These are phyloP conservation scores for Drosophila mimetica DNA, from an alignment of 2,888 invertebrate species.

Conservation along the genomic window DNA sequence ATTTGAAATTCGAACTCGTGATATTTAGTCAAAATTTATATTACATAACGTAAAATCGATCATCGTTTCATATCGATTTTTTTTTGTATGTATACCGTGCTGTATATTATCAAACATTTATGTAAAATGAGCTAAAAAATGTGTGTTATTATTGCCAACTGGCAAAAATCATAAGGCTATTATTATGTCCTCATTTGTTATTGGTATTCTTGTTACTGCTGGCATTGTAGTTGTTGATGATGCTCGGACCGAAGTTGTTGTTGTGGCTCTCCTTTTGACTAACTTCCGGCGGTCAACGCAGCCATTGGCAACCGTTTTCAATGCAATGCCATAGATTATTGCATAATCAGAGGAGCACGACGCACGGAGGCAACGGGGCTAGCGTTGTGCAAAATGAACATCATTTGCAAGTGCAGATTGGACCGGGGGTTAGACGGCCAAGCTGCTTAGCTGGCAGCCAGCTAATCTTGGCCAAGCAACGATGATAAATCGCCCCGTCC, in stretches of 20 bases:
- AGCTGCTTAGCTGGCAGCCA: conserved; percentile 34
- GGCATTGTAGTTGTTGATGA: conserved; percentile 23
- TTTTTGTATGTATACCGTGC: too few relatives aligned
- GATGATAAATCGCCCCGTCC: conserved; percentile 66
- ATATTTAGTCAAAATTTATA: too few relatives aligned
- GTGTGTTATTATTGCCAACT: background rate
- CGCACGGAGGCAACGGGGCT: conserved; percentile 1
- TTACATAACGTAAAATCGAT: too few relatives aligned
- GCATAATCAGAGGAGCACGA: conserved; percentile 59
- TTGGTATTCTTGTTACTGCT: conserved; percentile 16
- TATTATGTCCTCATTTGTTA: background rate
- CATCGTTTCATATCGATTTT: too few relatives aligned
- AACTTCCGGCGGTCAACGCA: conserved; percentile 51
- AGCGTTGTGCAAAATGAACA: conserved; percentile 57
- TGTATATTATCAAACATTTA: too few relatives aligned
- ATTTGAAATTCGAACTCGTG: too few relatives aligned
- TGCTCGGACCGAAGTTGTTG: conserved; percentile 18
- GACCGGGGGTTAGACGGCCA: conserved; percentile 40
- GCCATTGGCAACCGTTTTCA: conserved; percentile 73
- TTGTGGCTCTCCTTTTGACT: conserved; percentile 45
- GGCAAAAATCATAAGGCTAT: background rate
- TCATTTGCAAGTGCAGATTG: conserved; percentile 70
- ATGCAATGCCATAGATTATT: conserved; percentile 74
- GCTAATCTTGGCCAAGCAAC: conserved; percentile 65
- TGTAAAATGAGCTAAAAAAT: too few relatives aligned